Base-by-base conservation (phyloP, 2,797 vertebrate genomes). In the Toxotes lorentzi region DNA sequence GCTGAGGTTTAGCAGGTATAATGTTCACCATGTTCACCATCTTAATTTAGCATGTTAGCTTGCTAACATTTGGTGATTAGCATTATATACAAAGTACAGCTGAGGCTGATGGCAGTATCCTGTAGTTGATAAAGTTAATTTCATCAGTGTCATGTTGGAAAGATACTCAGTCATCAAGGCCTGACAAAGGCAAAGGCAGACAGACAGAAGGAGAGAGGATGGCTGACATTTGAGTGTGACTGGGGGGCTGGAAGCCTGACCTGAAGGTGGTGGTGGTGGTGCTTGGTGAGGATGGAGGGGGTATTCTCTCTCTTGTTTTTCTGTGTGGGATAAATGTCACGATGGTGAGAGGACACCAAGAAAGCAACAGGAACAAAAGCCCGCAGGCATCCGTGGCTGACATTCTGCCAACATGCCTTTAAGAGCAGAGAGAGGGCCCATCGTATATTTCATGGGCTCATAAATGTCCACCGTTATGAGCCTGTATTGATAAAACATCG, bases 301-400 rank as follows among this genome's bases (percentile, higher is more conserved):
- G 53, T 17, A 30, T 73, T 76, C 77, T 45, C 59, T 72, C 65
- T 23, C 41, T 76, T 86, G 63, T 83, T 84, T 81, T 75, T 78
- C 74, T 63, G 57, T 70, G 82, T 74, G 41, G 77, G 73, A 82
- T 90, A 90, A 91, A 92, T 91, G 90, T 90, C 90, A 92, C 1
- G 2, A 27, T 2, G 47, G 61, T 23, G 64, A 85, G 58, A n/a
- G 14, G 43, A 70, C 86, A 89, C 23, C 14, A 57, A 59, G 51
- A 78, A 74, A 79, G 70, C 77, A 79, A 81, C 81, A 80, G 69
- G 79, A 84, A 79, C 70, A 83, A 77, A 82, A 76, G 70, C 86
- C 78, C 77, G 67, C 53, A 35, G 69, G 83, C 69, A 62, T 70
- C 76, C 48, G 58, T 4, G 41, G 65, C 58, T 79, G 77, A 57